These are phyloP conservation scores for Stramonita haemastoma DNA, from an alignment of 2,888 invertebrate genomes.

Conservation along the genomic window DNA sequence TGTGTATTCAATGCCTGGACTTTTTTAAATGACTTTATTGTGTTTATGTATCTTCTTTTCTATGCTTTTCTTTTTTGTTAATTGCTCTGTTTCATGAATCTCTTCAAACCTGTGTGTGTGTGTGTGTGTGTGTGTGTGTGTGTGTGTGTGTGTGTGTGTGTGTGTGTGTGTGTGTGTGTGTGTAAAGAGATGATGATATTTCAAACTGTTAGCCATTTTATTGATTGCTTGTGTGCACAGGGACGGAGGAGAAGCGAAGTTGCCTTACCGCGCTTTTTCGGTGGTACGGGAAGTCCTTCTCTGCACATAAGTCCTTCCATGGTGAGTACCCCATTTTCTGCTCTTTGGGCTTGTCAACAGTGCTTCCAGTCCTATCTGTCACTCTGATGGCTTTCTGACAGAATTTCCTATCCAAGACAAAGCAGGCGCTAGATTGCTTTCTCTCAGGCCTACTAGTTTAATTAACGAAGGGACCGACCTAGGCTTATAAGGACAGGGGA, in stretches of 20 bases:
- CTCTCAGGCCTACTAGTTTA: no score
- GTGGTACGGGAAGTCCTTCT: constrained; percentile 61
- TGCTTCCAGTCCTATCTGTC: no score
- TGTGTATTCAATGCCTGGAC: no score
- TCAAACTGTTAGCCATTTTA: neutral
- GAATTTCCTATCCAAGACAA: no score
- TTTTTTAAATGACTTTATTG: no score
- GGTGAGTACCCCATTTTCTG: constrained; percentile 53
- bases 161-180: neutral
- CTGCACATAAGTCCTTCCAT: constrained; percentile 61
- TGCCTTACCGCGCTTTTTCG: constrained; percentile 65
- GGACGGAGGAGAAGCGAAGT: constrained; percentile 64
- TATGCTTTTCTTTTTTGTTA: neutral
- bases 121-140: neutral
- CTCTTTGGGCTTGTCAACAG: no score
- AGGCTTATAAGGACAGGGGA: no score
- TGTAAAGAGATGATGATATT: neutral
- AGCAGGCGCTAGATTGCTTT: no score
- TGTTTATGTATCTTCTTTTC: neutral
- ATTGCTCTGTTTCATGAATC: neutral
- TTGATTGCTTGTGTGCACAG: constrained; percentile 35
- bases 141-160: neutral
- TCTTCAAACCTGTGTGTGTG: neutral
- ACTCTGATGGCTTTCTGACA: no score
- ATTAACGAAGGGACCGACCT: no score